phyloP scores from a whole-genome alignment of 2,113 vertebrate species.

The Ptilonorhynchus violaceus region DNA sequence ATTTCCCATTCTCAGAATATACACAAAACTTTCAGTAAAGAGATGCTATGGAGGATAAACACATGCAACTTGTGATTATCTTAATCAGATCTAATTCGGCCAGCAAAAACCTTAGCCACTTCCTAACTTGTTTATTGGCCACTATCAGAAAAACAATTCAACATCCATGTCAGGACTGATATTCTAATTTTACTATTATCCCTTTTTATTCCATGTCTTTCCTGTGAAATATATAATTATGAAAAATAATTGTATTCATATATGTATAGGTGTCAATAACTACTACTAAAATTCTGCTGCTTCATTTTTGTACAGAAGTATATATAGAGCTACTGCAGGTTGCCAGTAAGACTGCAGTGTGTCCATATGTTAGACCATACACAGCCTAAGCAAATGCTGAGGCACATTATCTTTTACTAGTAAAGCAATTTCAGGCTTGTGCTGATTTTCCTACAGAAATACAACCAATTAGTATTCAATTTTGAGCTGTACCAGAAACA shows the following conservation, averaged over 20 bases:
- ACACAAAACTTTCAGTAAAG: background rate
- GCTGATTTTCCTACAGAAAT: background rate
- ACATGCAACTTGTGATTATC: background rate
- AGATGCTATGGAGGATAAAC: background rate
- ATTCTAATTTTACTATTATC: background rate
- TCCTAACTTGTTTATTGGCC: background rate
- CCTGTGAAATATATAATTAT: background rate
- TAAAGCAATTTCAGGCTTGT: background rate
- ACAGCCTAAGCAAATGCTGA: background rate
- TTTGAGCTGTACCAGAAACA: background rate
- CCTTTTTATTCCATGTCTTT: background rate
- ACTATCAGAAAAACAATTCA: background rate
- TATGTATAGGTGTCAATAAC: background rate
- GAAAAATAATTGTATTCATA: background rate
- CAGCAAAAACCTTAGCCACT: background rate
- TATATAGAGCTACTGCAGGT: background rate
- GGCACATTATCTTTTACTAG: background rate
- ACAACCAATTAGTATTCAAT: background rate
- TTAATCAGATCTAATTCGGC: background rate
- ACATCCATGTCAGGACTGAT: background rate
- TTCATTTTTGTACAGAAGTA: background rate
- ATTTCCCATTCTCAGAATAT: background rate
- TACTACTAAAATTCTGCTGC: background rate
- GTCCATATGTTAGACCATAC: background rate
- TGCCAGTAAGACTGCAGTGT: background rate